Conservation (phyloP, 2,113 vertebrate genomes). For the Ptyas mucosa region DNA sequence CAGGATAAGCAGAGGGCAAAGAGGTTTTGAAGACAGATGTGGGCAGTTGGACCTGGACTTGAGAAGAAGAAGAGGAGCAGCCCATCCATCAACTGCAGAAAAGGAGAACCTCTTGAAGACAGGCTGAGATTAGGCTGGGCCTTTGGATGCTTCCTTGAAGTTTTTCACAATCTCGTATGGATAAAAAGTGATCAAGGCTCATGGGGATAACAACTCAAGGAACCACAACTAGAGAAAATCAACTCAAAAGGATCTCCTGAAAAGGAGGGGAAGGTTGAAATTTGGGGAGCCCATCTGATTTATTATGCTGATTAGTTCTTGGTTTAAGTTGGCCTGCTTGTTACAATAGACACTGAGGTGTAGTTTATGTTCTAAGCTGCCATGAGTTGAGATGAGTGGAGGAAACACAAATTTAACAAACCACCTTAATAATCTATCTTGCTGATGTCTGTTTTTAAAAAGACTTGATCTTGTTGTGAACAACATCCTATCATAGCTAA, state of each 20-base stretch:
- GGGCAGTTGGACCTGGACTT: neutral
- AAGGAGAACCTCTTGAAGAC: neutral
- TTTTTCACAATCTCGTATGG: neutral
- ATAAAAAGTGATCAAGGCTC: neutral
- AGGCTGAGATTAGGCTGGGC: neutral
- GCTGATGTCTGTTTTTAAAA: neutral
- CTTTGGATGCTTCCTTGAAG: neutral
- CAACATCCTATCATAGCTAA: neutral
- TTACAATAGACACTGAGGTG: neutral
- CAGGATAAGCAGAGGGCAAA: neutral
- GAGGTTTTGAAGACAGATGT: neutral
- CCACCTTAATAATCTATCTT: neutral
- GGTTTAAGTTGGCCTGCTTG: neutral
- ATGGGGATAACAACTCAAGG: neutral
- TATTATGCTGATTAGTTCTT: neutral
- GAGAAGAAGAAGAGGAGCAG: neutral
- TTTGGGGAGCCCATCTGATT: neutral
- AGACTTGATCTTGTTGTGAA: neutral
- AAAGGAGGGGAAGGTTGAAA: neutral
- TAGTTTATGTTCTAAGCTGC: neutral
- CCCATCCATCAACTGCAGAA: neutral
- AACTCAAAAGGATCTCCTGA: neutral
- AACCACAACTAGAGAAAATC: neutral
- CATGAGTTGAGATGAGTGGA: neutral
- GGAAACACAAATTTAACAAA: neutral